These are phyloP conservation scores for Halisarca cf. caerulea DNA, from an alignment of 37 sponge, comb jelly and placozoan species.

Conservation along the genomic window DNA sequence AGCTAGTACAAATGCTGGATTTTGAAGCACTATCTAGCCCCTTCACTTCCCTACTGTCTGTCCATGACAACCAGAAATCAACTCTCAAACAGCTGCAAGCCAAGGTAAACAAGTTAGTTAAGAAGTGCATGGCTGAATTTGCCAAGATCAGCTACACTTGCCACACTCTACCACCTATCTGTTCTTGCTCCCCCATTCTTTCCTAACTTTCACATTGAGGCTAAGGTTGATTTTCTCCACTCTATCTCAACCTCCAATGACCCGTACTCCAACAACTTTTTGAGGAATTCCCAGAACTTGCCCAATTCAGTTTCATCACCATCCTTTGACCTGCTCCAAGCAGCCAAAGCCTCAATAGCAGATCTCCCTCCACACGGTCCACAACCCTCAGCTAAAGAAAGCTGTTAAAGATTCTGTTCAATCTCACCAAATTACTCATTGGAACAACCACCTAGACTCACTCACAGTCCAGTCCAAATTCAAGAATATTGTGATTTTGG, in stretches of 20 bases:
- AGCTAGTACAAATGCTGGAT: neutral
- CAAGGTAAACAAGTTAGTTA: constrained; percentile 17
- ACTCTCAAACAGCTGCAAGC: constrained; percentile 10
- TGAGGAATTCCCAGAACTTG: no score
- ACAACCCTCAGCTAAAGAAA: no score
- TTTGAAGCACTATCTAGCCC: neutral
- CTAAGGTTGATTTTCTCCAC: no score
- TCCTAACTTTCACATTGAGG: no score
- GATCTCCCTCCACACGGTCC: no score
- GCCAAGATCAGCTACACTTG: neutral
- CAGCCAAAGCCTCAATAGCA: neutral
- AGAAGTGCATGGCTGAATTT: neutral
- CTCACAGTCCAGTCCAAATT: neutral
- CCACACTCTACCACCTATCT: neutral
- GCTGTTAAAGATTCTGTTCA: no score
- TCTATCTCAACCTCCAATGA: no score
- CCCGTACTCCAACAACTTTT: no score
- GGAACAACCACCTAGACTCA: constrained; percentile 7
- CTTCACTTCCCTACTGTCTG: neutral
- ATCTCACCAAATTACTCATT: neutral
- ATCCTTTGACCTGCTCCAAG: neutral
- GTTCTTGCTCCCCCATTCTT: neutral
- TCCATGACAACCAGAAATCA: neutral
- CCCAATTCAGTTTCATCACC: no score
- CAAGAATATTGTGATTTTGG: neutral